Percentiles rank a stretch among this genome's conserved stretches.
phyloP scores from a whole-genome alignment of 2,797 vertebrate species.

The Coregonus ussuriensis region DNA sequence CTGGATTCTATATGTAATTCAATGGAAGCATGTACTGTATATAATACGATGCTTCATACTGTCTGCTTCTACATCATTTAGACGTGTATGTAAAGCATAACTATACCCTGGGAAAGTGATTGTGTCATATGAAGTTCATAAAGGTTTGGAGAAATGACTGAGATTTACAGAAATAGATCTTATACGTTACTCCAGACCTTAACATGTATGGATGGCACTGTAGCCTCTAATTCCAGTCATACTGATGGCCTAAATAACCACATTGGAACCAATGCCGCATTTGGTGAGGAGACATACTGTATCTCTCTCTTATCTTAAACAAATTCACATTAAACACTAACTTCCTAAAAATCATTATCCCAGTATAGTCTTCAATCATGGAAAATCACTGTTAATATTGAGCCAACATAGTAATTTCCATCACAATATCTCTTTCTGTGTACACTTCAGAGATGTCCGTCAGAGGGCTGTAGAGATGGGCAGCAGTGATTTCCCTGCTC shows the following conservation, averaged over 20 bases:
- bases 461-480: constrained; percentile 66
- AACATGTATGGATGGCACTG: not conserved
- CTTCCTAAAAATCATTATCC: not conserved
- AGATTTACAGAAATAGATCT: not conserved
- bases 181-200: not conserved
- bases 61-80: too few species aligned
- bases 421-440: constrained; percentile 67
- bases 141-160: too few species aligned
- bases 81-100: too few species aligned
- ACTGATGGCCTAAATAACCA: too few species aligned
- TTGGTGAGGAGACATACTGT: not conserved
- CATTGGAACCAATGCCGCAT: not conserved
- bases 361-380: not conserved
- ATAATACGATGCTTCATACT: too few species aligned
- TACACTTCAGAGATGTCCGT: constrained; percentile 61
- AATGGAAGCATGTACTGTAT: too few species aligned
- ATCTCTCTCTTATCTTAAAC: not conserved
- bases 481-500: constrained; percentile 46
- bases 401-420: not conserved
- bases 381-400: not conserved
- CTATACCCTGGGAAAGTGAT: too few species aligned
- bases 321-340: not conserved
- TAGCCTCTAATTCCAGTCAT: not conserved
- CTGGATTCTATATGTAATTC: too few species aligned
- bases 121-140: too few species aligned